These are phyloP conservation scores for Argyresthia albistria DNA, from an alignment of 2,888 invertebrate genomes.

Conservation along the genomic window DNA sequence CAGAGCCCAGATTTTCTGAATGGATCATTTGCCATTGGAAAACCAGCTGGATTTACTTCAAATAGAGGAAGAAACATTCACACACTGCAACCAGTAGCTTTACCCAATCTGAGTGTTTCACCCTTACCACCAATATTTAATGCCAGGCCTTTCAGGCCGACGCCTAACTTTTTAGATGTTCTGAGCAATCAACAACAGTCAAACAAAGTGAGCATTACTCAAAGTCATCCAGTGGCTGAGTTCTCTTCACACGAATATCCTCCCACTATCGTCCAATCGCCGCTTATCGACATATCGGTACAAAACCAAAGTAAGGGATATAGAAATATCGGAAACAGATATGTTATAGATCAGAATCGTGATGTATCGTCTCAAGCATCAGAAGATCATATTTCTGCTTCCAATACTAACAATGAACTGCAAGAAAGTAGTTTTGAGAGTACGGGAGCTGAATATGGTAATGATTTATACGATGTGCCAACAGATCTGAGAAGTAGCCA, in stretches of 20 bases:
- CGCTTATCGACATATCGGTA: conserved; percentile 74
- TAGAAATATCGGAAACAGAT: conserved; percentile 51
- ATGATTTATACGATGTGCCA: conserved; percentile 45
- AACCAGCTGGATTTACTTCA: conserved; percentile 56
- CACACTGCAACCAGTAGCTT: conserved; percentile 70
- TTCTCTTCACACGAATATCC: conserved; percentile 82
- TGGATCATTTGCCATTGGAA: conserved; percentile 44
- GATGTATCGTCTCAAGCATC: conserved; percentile 71
- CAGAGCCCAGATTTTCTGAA: conserved; percentile 27
- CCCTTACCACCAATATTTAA: conserved; percentile 76
- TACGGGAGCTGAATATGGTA: conserved; percentile 44
- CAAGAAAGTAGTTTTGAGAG: conserved; percentile 56
- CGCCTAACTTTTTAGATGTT: conserved; percentile 27
- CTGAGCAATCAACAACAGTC: conserved; percentile 39
- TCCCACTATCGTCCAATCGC: conserved; percentile 78
- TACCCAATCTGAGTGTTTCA: conserved; percentile 76
- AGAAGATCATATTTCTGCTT: conserved; percentile 53
- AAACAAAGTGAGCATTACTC: conserved; percentile 66
- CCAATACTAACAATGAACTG: conserved; percentile 32
- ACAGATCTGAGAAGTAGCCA: conserved; percentile 26
- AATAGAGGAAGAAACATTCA: conserved; percentile 62
- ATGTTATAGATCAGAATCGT: conserved; percentile 41
- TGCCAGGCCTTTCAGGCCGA: conserved; percentile 68
- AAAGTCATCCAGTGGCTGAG: conserved; percentile 78
- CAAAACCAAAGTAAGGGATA: conserved; percentile 51